These are phyloP conservation scores for Monomorium pharaonis DNA, from an alignment of 1,140 invertebrate genomes.

Conservation along the genomic window DNA sequence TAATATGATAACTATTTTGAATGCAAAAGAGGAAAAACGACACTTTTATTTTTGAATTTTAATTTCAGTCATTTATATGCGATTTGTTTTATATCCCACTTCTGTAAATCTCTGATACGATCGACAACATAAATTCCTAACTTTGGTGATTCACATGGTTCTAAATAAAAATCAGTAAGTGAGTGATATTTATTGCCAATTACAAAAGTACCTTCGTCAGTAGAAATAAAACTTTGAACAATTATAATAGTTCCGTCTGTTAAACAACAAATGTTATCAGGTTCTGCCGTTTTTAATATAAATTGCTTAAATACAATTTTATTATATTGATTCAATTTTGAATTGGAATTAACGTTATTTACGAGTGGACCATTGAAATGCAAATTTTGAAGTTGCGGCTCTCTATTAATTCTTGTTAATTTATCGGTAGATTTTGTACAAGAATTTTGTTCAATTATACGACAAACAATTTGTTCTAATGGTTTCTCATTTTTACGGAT, in stretches of 20 bases:
- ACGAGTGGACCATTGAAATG: not conserved
- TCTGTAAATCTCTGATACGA: too few species aligned
- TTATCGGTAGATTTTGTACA: not conserved
- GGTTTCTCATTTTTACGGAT: not conserved
- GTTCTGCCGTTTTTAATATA: not conserved
- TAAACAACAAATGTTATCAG: conserved; percentile 1
- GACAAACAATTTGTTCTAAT: not conserved
- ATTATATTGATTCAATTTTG: conserved; percentile 4
- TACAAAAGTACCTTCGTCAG: not conserved
- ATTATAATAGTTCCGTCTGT: not conserved
- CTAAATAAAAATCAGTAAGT: too few species aligned
- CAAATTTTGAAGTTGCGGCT: not conserved
- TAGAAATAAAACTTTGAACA: not conserved
- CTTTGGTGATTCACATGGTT: too few species aligned
- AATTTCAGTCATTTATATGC: too few species aligned
- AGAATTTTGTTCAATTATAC: not conserved
- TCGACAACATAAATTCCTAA: too few species aligned
- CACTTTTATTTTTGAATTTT: too few species aligned
- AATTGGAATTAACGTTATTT: not conserved
- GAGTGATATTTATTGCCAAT: not conserved
- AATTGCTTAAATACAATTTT: not conserved
- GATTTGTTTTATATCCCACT: too few species aligned
- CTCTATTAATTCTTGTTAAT: not conserved
- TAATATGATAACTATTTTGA: too few species aligned
- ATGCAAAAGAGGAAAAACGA: too few species aligned